Percentiles rank a stretch among this genome's conserved stretches.
Evolutionary conservation across 2,888 invertebrate species (phyloP).

Genomic region (Aphrophora alni): DNA sequence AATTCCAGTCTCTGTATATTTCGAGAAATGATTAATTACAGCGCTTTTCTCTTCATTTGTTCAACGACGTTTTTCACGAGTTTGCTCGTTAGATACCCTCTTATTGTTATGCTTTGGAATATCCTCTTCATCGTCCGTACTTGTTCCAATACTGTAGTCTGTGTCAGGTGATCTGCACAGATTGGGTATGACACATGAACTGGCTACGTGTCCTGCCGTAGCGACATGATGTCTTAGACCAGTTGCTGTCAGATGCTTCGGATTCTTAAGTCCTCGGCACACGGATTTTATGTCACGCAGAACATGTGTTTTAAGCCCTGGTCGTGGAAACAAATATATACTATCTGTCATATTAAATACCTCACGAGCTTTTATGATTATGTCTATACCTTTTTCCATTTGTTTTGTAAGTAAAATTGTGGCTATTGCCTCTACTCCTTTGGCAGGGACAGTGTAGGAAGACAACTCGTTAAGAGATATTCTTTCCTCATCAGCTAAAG

Average conservation of each 20-base stretch:
- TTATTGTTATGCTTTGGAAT: too few relatives aligned
- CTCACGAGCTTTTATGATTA: background rate
- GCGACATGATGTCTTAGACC: conserved; percentile 18
- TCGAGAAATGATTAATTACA: too few relatives aligned
- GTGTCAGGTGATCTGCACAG: too few relatives aligned
- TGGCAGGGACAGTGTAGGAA: conserved; percentile 6
- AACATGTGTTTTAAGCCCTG: background rate
- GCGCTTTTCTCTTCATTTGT: too few relatives aligned
- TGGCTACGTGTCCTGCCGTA: background rate
- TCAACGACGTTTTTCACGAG: too few relatives aligned
- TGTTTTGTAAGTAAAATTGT: conserved; percentile 7
- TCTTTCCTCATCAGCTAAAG: conserved; percentile 6
- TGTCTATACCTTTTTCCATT: conserved; percentile 1
- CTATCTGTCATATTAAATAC: background rate
- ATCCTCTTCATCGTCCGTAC: too few relatives aligned
- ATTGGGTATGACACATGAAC: conserved; percentile 15
- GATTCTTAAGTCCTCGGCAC: conserved; percentile 7
- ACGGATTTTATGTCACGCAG: background rate
- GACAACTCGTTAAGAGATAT: conserved; percentile 2
- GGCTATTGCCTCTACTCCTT: conserved; percentile 11
- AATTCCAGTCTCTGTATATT: too few relatives aligned
- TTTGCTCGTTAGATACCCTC: too few relatives aligned
- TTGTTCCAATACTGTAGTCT: too few relatives aligned
- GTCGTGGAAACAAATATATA: conserved; percentile 9
- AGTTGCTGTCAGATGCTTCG: background rate